Conservation (phyloP, 2,113 vertebrate species). For the Carassius gibelio region DNA sequence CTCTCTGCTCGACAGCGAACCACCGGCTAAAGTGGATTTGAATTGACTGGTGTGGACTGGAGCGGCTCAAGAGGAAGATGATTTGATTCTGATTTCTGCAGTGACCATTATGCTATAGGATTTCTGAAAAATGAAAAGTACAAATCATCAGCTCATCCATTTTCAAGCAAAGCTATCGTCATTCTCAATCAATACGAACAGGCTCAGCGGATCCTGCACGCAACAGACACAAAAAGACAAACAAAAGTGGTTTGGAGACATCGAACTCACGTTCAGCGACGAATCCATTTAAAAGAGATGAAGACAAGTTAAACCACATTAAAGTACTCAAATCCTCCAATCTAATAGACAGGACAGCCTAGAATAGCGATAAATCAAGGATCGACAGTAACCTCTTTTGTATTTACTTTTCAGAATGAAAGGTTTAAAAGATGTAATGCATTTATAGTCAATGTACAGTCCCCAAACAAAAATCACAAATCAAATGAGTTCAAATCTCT, state of each 20-base stretch:
- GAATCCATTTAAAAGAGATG: not conserved
- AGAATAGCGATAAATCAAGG: not conserved
- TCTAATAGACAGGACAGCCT: not conserved
- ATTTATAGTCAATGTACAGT: not conserved
- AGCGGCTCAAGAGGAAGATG: constrained; percentile 31
- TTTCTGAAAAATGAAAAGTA: constrained; percentile 54
- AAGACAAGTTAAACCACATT: not conserved
- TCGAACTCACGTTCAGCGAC: not conserved
- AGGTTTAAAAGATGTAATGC: not conserved
- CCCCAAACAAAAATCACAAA: not conserved
- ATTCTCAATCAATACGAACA: constrained; percentile 44
- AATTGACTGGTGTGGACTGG: constrained; percentile 51
- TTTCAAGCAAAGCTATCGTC: constrained; percentile 42
- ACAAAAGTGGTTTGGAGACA: not conserved
- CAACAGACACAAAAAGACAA: not conserved
- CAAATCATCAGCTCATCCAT: constrained; percentile 51
- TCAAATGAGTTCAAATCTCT: not conserved
- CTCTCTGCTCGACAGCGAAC: not conserved
- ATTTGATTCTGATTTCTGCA: constrained; percentile 43
- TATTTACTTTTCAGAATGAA: not conserved
- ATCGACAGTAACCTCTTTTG: not conserved
- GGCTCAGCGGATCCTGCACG: constrained; percentile 17
- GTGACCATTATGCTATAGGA: constrained; percentile 38
- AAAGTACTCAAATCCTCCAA: not conserved
- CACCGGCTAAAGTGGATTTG: constrained; percentile 33